Evolutionary conservation across 2,113 vertebrate species (phyloP).

Genomic region (Siphamia tubifer): DNA sequence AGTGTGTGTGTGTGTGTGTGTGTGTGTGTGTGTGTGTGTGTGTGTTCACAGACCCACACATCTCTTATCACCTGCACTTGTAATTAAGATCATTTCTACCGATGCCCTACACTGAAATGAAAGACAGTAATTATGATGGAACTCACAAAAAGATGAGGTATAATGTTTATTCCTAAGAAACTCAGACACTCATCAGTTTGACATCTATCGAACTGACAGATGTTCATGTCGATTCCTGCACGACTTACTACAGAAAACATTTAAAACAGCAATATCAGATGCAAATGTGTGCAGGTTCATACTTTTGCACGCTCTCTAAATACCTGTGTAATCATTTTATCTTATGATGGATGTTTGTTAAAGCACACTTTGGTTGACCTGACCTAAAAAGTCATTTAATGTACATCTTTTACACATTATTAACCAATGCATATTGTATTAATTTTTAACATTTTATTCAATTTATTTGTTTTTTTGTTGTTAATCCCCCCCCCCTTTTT

Average conservation of each 20-base stretch:
- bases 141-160: conserved; percentile 21
- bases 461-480: too few relatives aligned
- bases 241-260: background rate
- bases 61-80: conserved; percentile 9
- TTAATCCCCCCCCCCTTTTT: too few relatives aligned
- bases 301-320: background rate
- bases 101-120: background rate
- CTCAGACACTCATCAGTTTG: background rate
- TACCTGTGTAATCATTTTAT: background rate
- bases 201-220: conserved; percentile 2
- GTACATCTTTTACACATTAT: too few relatives aligned
- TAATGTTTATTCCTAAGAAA: background rate
- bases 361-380: background rate
- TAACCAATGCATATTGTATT: too few relatives aligned
- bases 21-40: conserved; percentile 1
- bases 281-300: background rate
- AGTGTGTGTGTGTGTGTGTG: background rate
- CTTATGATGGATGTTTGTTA: background rate
- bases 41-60: background rate
- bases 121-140: conserved; percentile 37
- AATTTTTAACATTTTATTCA: too few relatives aligned
- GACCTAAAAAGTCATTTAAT: too few relatives aligned
- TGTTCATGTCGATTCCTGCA: background rate
- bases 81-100: conserved; percentile 30
- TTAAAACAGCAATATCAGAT: background rate